phyloP scores from a whole-genome alignment of 1,140 invertebrate species.

The Microplitis mediator region DNA sequence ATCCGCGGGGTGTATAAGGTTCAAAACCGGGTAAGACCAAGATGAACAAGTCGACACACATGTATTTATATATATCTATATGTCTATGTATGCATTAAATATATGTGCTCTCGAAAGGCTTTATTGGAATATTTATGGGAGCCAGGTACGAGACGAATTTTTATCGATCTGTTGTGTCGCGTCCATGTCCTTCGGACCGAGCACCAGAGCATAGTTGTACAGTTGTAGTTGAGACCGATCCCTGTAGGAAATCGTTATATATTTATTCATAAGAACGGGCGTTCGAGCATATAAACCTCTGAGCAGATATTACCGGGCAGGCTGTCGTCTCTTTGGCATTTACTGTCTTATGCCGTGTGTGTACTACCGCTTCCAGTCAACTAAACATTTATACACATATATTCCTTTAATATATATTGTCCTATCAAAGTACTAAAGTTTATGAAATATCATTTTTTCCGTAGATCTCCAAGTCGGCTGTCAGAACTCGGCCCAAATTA shows the following conservation, averaged over 20 bases:
- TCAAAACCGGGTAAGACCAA: too few species aligned
- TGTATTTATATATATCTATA: background rate
- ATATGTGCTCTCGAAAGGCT: background rate
- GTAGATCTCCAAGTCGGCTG: too few species aligned
- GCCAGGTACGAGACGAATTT: slow-evolving; percentile 27
- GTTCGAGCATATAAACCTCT: slow-evolving; percentile 40
- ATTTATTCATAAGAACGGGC: slow-evolving; percentile 55
- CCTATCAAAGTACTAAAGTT: too few species aligned
- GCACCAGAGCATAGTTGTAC: too few species aligned
- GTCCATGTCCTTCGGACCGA: slow-evolving; percentile 15
- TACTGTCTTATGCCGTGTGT: slow-evolving; percentile 7
- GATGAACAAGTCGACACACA: too few species aligned
- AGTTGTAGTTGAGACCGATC: background rate
- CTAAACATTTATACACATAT: too few species aligned
- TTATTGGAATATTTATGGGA: slow-evolving; percentile 26
- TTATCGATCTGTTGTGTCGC: slow-evolving; percentile 16
- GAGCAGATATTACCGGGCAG: slow-evolving; percentile 40
- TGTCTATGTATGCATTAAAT: background rate
- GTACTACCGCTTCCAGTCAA: too few species aligned
- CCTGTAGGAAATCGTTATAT: slow-evolving; percentile 31
- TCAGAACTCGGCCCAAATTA: too few species aligned
- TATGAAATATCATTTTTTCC: too few species aligned
- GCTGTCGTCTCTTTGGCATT: slow-evolving; percentile 40
- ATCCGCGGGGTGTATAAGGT: too few species aligned
- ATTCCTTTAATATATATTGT: too few species aligned